Evolutionary conservation across 2,888 invertebrate genomes (phyloP), one percentile per base, ranked within the genome.

Genomic region (Scaptomyza reducta): DNA sequence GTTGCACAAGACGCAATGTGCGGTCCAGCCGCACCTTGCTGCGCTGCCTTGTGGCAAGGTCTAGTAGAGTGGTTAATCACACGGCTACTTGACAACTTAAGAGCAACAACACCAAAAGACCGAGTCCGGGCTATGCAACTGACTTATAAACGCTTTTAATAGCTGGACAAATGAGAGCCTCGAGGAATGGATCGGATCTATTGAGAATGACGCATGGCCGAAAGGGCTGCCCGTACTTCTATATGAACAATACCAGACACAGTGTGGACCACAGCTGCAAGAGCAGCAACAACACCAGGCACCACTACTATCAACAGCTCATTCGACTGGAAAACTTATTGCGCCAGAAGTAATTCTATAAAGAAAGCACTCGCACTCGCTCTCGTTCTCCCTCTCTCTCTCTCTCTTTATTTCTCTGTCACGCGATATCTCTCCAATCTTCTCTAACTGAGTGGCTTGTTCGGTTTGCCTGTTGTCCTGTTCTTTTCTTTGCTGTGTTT

Each of bases 271-370:
- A 71, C 35, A 38, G 14, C n/a, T 33, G 10, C 47, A 33, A 7
- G 14, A 14, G 45, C 45, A 6, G 3, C n/a, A 25, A 2, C 60
- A 27, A 5, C 51, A 33, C n/a, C 41, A 22, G 6, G 54, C 11
- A 38, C 29, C 55, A 65, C 54, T 66, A 66, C 81, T 79, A 78
- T 81, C 78, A 81, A 50, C 63, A 68, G 78, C 50, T 78, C 76
- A 77, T 77, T 86, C 84, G 67, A 62, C 70, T 86, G 85, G 85
- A 86, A 86, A 86, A 86, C 70, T 80, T 86, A 86, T 79, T 86
- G 85, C 85, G 85, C 87, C 84, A 86, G 85, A 86, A 86, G 79
- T 86, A 86, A 86, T 86, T 80, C 80, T 77, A 84, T 86, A 84
- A 86, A 82, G 86, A 80, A 78, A 78, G 67, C 77, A 66, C 65